phyloP scores from a whole-genome alignment of 2,113 vertebrate species.

The Nansenia antarctica region DNA sequence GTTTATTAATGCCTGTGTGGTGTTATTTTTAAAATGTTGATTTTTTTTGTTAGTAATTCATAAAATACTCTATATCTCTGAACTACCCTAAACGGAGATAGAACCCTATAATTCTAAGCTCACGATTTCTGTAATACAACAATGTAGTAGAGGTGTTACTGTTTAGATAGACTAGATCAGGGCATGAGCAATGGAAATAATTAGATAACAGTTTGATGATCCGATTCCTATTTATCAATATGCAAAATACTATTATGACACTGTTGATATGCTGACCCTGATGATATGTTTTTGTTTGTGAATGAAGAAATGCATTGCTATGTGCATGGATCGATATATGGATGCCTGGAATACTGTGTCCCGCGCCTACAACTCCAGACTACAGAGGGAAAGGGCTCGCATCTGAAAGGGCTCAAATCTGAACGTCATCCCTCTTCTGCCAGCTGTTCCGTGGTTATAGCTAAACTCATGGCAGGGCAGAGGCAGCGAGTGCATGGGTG shows the following conservation, averaged over 20 bases:
- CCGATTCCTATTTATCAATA: no score
- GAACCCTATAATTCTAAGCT: no score
- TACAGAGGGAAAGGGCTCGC: constrained; percentile 92
- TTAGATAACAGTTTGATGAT: no score
- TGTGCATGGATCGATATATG: constrained; percentile 99
- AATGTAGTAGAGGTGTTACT: no score
- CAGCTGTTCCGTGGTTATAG: background rate
- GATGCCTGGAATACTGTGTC: constrained; percentile 97
- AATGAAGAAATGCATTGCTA: constrained; percentile 95
- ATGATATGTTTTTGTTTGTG: constrained; percentile 4
- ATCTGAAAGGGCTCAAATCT: constrained; percentile 95
- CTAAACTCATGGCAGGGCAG: background rate
- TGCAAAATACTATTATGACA: background rate
- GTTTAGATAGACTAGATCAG: no score
- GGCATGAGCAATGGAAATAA: no score
- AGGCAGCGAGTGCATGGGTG: constrained; percentile 9
- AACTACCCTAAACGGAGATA: no score
- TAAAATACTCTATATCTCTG: no score
- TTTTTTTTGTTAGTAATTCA: no score
- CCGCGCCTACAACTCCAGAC: constrained; percentile 90
- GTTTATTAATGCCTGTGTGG: no score
- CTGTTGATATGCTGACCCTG: background rate
- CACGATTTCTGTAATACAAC: no score
- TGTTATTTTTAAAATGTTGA: no score
- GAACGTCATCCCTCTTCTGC: constrained; percentile 41